Conservation (phyloP, 1,140 invertebrate genomes). For the Euura lappo region DNA sequence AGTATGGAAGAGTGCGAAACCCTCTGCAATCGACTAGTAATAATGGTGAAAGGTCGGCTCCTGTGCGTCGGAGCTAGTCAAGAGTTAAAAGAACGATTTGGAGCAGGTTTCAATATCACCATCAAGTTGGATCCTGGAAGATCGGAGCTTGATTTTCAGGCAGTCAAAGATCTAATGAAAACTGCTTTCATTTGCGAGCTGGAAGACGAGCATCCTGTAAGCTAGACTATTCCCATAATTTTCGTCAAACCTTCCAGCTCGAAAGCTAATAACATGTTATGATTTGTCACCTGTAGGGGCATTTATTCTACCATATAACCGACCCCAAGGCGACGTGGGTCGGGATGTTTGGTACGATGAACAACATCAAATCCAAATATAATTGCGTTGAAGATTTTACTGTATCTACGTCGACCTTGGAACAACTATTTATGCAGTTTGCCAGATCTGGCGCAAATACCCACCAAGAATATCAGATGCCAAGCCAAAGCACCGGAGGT, state of each 20-base stretch:
- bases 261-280: background rate
- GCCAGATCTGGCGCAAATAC: conserved; percentile 36
- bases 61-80: conserved; percentile 74
- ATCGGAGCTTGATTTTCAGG: conserved; percentile 29
- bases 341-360: conserved; percentile 53
- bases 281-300: conserved; percentile 39
- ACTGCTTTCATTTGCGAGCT: conserved; percentile 46
- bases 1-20: conserved; percentile 94
- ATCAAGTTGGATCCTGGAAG: conserved; percentile 33
- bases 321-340: conserved; percentile 50
- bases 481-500: too few relatives aligned
- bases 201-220: conserved; percentile 51
- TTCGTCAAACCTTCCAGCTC: too few relatives aligned
- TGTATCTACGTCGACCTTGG: conserved; percentile 54
- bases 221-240: conserved; percentile 5
- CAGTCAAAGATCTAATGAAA: conserved; percentile 48
- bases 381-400: conserved; percentile 54
- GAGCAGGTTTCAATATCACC: conserved; percentile 60
- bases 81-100: conserved; percentile 69
- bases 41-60: conserved; percentile 87
- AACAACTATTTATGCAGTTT: conserved; percentile 57
- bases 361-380: conserved; percentile 45
- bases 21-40: conserved; percentile 81
- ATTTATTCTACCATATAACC: conserved; percentile 53
- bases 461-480: too few relatives aligned